Evolutionary conservation across 2,113 vertebrate genomes (phyloP).

Genomic region (Bujurquina vittata): DNA sequence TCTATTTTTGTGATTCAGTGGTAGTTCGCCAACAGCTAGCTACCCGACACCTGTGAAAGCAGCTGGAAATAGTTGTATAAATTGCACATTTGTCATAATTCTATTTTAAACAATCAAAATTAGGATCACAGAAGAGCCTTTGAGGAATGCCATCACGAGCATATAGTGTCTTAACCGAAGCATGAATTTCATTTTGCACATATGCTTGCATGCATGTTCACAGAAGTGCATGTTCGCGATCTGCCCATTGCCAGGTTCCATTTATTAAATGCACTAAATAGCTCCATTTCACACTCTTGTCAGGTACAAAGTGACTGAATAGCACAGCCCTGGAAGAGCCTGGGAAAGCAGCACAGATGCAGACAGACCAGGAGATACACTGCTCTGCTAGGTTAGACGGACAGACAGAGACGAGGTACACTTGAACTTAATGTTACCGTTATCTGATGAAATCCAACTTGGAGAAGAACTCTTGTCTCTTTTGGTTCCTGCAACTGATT

Average conservation of each 20-base stretch:
- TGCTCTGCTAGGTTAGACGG: neutral
- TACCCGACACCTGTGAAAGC: neutral
- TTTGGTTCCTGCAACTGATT: neutral
- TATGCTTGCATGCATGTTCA: neutral
- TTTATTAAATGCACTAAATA: neutral
- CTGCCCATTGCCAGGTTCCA: neutral
- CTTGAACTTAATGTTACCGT: neutral
- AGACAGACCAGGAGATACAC: neutral
- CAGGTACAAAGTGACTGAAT: neutral
- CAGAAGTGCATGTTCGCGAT: neutral
- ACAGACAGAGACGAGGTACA: neutral
- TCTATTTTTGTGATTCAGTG: neutral
- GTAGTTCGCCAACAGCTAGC: neutral
- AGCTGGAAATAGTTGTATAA: neutral
- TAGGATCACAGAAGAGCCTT: neutral
- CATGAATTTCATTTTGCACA: neutral
- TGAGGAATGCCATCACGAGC: neutral
- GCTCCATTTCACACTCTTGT: neutral
- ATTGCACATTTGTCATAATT: too few relatives aligned
- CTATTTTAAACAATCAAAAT: too few relatives aligned
- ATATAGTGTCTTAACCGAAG: neutral
- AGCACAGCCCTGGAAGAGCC: neutral
- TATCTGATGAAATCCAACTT: constrained; percentile 1
- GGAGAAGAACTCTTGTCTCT: neutral
- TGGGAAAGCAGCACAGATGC: neutral